These are phyloP conservation scores for Flexamia atlantica DNA, from an alignment of 2,888 invertebrate genomes.

Conservation along the genomic window DNA sequence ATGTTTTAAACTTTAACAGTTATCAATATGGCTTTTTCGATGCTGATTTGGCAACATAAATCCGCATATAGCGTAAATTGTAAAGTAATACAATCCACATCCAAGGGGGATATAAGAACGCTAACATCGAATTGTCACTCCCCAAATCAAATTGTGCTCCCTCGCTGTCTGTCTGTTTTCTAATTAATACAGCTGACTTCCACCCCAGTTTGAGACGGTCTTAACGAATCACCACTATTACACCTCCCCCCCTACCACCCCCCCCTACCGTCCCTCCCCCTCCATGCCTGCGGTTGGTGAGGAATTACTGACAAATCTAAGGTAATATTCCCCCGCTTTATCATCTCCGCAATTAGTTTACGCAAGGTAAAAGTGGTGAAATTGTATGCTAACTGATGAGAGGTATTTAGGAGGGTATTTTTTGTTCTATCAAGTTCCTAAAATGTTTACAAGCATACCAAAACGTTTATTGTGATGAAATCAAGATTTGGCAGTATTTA, in stretches of 20 bases:
- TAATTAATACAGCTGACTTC: constrained; percentile 25
- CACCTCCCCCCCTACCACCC: background rate
- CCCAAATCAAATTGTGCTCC: constrained; percentile 6
- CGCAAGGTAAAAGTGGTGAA: background rate
- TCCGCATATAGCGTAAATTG: too few species aligned
- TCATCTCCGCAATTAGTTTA: background rate
- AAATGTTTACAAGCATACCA: too few species aligned
- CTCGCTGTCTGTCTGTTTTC: constrained; percentile 20
- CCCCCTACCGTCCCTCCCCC: background rate
- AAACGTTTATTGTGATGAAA: too few species aligned
- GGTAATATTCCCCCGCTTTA: constrained; percentile 16
- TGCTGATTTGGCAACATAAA: too few species aligned
- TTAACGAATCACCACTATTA: constrained; percentile 34
- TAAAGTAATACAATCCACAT: too few species aligned
- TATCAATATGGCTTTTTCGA: too few species aligned
- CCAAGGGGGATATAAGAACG: too few species aligned
- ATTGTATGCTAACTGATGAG: background rate
- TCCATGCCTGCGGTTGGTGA: constrained; percentile 1
- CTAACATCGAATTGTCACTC: background rate
- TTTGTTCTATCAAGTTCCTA: too few species aligned
- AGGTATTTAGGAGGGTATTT: too few species aligned
- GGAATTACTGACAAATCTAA: constrained; percentile 31
- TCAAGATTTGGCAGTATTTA: too few species aligned
- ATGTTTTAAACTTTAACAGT: too few species aligned
- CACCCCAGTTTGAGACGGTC: constrained; percentile 23